These are phyloP conservation scores for Lapara coniferarum DNA, from an alignment of 2,888 invertebrate species.

Conservation along the genomic window DNA sequence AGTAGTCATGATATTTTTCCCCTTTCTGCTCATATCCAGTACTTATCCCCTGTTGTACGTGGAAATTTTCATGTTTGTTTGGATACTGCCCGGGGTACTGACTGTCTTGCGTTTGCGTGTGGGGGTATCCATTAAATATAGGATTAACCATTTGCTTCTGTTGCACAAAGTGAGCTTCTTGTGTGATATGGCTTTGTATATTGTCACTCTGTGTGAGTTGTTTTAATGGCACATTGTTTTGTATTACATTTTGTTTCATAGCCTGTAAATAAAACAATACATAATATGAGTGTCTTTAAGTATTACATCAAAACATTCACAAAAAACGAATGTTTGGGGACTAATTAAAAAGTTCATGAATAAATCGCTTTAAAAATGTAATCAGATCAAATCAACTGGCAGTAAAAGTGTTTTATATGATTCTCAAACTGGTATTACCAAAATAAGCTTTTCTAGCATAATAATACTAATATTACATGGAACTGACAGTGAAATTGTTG, in stretches of 20 bases:
- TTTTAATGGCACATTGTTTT: slow-evolving; percentile 82
- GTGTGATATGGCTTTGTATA: slow-evolving; percentile 74
- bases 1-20: slow-evolving; percentile 78
- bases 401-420: too few relatives aligned
- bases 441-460: too few relatives aligned
- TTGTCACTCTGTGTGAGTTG: slow-evolving; percentile 79
- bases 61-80: slow-evolving; percentile 71
- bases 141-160: slow-evolving; percentile 82
- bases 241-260: slow-evolving; percentile 77
- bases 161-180: slow-evolving; percentile 80
- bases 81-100: slow-evolving; percentile 74
- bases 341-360: too few relatives aligned
- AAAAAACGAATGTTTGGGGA: too few relatives aligned
- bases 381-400: too few relatives aligned
- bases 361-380: too few relatives aligned
- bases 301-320: too few relatives aligned
- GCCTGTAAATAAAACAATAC: slow-evolving; percentile 53
- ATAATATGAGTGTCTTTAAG: too few relatives aligned
- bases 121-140: slow-evolving; percentile 72
- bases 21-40: slow-evolving; percentile 77
- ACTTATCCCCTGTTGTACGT: slow-evolving; percentile 77
- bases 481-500: slow-evolving; percentile 72
- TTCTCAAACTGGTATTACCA: too few relatives aligned
- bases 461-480: too few relatives aligned
- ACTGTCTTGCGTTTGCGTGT: slow-evolving; percentile 66